Evolutionary conservation across 2,113 vertebrate species (phyloP).

Genomic region (Herpailurus yagouaroundi): DNA sequence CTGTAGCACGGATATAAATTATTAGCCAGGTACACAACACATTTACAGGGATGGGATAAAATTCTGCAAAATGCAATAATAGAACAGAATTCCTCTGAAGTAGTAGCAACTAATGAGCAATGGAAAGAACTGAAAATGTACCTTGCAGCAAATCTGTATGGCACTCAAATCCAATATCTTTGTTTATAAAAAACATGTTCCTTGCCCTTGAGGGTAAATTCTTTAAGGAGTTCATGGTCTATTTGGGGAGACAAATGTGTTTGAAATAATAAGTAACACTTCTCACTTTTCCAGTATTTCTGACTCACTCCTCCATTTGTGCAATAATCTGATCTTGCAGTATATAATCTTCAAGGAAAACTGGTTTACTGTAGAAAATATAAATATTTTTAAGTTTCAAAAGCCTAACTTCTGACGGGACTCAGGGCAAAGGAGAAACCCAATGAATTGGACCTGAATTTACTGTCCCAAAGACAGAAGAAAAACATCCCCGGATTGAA

Average conservation of each 20-base stretch:
- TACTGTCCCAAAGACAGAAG: background rate
- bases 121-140: background rate
- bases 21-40: background rate
- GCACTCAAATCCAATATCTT: background rate
- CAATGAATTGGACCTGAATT: background rate
- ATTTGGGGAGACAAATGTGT: background rate
- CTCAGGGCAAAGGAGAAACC: background rate
- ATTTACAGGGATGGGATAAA: background rate
- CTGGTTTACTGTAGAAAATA: background rate
- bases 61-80: background rate
- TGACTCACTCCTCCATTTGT: background rate
- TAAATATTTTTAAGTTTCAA: slow-evolving; percentile 29
- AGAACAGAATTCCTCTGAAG: background rate
- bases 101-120: background rate
- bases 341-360: background rate
- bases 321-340: background rate
- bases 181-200: slow-evolving; percentile 16
- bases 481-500: background rate
- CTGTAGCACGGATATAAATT: background rate
- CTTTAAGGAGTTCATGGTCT: background rate
- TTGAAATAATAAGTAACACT: slow-evolving; percentile 12
- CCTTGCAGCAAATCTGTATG: background rate
- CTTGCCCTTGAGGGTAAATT: background rate
- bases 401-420: background rate
- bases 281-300: background rate